phyloP scores from a whole-genome alignment of 2,888 invertebrate species.

The Drosophila setosimentum region DNA sequence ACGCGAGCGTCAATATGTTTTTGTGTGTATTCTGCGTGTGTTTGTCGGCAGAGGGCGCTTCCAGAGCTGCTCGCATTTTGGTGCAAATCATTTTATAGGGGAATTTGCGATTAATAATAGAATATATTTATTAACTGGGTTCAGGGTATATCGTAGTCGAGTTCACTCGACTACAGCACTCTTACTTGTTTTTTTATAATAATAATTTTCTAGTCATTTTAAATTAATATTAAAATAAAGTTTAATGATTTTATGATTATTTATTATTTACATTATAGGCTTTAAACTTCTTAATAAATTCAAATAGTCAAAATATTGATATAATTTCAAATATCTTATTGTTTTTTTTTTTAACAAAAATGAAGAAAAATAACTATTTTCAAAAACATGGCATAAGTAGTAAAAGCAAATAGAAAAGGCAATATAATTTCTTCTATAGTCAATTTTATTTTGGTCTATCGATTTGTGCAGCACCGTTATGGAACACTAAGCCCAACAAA shows the following conservation, averaged over 20 bases:
- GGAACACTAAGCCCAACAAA: constrained; percentile 38
- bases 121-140: too few relatives aligned
- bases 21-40: too few relatives aligned
- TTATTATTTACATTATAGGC: neutral
- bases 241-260: neutral
- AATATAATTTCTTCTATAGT: neutral
- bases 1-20: too few relatives aligned
- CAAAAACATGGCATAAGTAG: neutral
- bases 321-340: neutral
- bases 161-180: too few relatives aligned
- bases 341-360: too few relatives aligned
- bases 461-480: constrained; percentile 19
- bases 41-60: too few relatives aligned
- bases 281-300: neutral
- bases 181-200: too few relatives aligned
- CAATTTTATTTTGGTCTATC: neutral
- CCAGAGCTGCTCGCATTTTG: too few relatives aligned
- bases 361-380: too few relatives aligned
- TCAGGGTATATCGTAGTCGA: too few relatives aligned
- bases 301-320: neutral
- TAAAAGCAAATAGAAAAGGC: neutral
- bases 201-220: neutral
- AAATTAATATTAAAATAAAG: neutral
- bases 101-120: too few relatives aligned
- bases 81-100: too few relatives aligned